These are phyloP conservation scores for Picathartes gymnocephalus DNA, from an alignment of 2,113 vertebrate species.

Conservation along the genomic window DNA sequence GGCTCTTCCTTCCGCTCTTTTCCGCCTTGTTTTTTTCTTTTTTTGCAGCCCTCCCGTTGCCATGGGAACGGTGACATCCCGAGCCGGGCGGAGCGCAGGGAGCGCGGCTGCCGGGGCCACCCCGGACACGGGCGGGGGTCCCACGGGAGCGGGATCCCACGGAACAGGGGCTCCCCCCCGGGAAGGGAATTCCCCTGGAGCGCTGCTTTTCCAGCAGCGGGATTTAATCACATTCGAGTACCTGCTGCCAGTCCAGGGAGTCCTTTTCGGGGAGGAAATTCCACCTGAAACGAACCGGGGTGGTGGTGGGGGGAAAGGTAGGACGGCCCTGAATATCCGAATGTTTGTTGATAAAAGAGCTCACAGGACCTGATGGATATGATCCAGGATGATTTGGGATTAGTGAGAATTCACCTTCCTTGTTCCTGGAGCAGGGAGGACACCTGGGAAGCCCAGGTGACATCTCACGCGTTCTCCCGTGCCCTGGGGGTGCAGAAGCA, in stretches of 20 bases:
- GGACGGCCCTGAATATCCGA: background rate
- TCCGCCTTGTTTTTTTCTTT: background rate
- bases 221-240: background rate
- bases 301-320: no score
- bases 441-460: background rate
- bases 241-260: background rate
- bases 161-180: accelerated
- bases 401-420: accelerated
- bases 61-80: constrained; percentile 13
- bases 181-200: background rate
- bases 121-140: background rate
- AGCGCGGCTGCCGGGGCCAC: background rate
- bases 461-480: accelerated
- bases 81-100: background rate
- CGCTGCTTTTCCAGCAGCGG: background rate
- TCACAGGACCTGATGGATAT: accelerated
- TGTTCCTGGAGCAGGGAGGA: background rate
- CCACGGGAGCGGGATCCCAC: background rate
- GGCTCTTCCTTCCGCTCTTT: background rate
- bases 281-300: accelerated
- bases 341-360: accelerated
- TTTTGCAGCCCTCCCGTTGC: background rate
- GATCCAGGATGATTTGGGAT: background rate
- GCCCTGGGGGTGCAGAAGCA: background rate
- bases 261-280: background rate